These are phyloP conservation scores for Artibeus lituratus DNA, from an alignment of 2,797 vertebrate species.

Conservation along the genomic window DNA sequence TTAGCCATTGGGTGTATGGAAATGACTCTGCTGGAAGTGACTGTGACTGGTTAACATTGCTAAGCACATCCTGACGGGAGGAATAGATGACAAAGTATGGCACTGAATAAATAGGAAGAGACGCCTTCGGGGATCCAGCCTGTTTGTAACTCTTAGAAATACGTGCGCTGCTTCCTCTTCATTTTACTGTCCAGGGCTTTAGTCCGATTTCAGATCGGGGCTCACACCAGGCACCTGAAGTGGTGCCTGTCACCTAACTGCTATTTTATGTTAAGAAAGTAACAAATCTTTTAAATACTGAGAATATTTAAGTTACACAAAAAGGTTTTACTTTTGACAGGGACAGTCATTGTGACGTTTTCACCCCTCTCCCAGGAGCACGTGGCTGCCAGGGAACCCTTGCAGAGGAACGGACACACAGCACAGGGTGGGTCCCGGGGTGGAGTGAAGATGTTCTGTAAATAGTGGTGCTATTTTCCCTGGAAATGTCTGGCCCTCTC, in stretches of 20 bases:
- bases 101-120: not conserved
- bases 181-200: not conserved
- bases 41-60: not conserved
- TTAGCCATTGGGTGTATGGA: not conserved
- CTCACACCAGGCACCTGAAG: not conserved
- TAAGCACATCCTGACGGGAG: not conserved
- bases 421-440: conserved; percentile 53
- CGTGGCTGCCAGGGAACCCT: conserved; percentile 17
- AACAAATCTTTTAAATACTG: not conserved
- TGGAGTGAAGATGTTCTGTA: conserved; percentile 43
- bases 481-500: conserved; percentile 35
- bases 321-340: conserved; percentile 11
- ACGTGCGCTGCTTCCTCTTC: not conserved
- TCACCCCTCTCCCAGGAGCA: not conserved
- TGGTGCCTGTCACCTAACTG: not conserved
- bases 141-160: not conserved
- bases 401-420: conserved; percentile 29
- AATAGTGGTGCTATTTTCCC: conserved; percentile 58
- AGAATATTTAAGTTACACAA: not conserved
- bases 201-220: not conserved
- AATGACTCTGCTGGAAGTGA: not conserved
- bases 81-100: not conserved
- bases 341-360: not conserved
- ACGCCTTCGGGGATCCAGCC: not conserved
- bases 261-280: conserved; percentile 8